A percentile compares a stretch with the other conserved stretches of the same genome.
Evolutionary conservation across 2,113 vertebrate genomes (phyloP).

Genomic region (Picathartes gymnocephalus): DNA sequence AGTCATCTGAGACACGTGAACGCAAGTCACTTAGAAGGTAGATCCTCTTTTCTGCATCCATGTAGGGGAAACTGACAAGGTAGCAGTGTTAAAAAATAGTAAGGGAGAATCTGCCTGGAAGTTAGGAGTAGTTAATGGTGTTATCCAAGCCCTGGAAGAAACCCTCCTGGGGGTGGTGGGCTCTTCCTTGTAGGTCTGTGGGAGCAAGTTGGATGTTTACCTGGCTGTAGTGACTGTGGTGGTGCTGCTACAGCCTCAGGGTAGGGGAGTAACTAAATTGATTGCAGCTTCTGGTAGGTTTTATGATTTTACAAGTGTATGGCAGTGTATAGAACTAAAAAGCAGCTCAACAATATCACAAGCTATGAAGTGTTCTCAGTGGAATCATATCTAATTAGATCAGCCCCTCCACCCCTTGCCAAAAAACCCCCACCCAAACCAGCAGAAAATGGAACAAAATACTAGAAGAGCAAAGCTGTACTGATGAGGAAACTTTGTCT

Average conservation of each 20-base stretch:
- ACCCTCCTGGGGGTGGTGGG: accelerated
- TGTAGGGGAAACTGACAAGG: neutral
- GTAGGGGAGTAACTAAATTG: neutral
- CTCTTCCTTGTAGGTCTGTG: accelerated
- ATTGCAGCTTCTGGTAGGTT: neutral
- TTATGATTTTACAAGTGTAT: neutral
- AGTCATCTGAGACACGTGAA: neutral
- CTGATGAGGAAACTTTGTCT: neutral
- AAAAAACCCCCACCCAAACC: neutral
- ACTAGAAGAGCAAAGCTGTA: neutral
- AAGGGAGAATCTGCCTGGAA: neutral
- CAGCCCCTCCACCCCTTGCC: neutral
- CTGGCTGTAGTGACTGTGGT: neutral
- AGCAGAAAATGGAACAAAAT: neutral
- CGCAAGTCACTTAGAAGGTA: neutral
- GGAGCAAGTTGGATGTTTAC: neutral
- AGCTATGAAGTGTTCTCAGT: neutral
- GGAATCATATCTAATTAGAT: neutral
- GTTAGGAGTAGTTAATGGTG: neutral
- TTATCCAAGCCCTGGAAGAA: neutral
- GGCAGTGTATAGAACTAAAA: neutral
- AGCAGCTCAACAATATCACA: neutral
- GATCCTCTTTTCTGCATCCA: neutral
- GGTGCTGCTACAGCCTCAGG: neutral
- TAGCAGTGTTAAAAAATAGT: neutral